These are phyloP conservation scores for Cassiopea xamachana DNA, from an alignment of 30 jellyfish, hydroid and myxozoan species.

Conservation along the genomic window DNA sequence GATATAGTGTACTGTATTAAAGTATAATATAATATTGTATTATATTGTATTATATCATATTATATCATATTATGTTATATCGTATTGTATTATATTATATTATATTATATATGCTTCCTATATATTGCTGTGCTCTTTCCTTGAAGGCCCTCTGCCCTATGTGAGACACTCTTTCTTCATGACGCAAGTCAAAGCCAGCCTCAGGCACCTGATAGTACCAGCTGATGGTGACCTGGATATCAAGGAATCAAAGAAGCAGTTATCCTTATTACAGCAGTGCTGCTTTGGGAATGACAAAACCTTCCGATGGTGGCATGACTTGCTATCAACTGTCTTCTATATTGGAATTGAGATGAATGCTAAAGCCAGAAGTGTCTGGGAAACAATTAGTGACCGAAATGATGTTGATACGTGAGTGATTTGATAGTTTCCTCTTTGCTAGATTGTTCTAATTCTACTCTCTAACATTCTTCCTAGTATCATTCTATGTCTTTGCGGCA, in stretches of 20 bases:
- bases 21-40: no score
- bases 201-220: conserved; percentile 42
- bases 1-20: no score
- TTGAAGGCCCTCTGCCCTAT: conserved; percentile 35
- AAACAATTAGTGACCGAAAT: neutral
- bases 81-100: no score
- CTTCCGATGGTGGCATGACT: conserved; percentile 39
- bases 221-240: conserved; percentile 11
- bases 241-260: conserved; percentile 26
- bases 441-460: neutral
- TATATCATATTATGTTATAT: no score
- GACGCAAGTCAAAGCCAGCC: conserved; percentile 41
- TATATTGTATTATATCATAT: no score
- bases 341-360: conserved; percentile 42
- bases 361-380: conserved; percentile 59
- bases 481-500: no score
- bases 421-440: neutral
- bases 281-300: conserved; percentile 16
- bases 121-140: neutral
- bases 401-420: conserved; percentile 16
- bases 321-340: conserved; percentile 41
- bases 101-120: no score
- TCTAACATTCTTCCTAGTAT: no score
- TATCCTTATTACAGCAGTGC: conserved; percentile 49
- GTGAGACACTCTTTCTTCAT: conserved; percentile 33